A percentile compares a stretch with the other conserved stretches of the same genome.
These are phyloP conservation scores for Anoplopoma fimbria DNA, from an alignment of 2,113 vertebrate species.

Conservation along the genomic window DNA sequence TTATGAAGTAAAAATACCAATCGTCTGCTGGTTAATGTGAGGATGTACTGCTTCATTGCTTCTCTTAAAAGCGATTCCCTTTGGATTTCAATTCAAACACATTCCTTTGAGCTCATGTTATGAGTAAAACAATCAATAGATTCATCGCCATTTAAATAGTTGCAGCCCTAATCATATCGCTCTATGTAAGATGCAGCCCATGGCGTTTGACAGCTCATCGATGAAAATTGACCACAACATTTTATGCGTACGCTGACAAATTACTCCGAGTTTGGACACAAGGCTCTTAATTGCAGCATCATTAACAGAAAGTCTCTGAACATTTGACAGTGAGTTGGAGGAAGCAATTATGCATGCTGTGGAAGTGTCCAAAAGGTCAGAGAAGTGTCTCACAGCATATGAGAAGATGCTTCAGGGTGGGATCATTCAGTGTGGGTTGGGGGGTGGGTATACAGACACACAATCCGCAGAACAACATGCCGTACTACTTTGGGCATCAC, in stretches of 20 bases:
- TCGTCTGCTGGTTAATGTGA: neutral
- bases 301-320: neutral
- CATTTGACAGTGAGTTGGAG: neutral
- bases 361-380: neutral
- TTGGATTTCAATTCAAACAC: neutral
- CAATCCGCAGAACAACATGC: neutral
- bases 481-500: conserved; percentile 20
- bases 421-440: neutral
- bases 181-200: neutral
- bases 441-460: neutral
- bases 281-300: neutral
- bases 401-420: neutral
- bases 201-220: neutral
- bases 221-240: neutral
- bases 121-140: neutral
- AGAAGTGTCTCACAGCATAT: neutral
- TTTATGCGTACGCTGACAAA: neutral
- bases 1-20: neutral
- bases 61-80: neutral
- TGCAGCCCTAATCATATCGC: neutral
- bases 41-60: neutral
- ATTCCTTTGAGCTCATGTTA: neutral
- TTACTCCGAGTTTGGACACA: neutral
- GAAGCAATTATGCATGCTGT: neutral
- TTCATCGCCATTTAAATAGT: neutral